These are phyloP conservation scores for Carlito syrichta DNA, from an alignment of 2,113 vertebrate species.

Conservation along the genomic window DNA sequence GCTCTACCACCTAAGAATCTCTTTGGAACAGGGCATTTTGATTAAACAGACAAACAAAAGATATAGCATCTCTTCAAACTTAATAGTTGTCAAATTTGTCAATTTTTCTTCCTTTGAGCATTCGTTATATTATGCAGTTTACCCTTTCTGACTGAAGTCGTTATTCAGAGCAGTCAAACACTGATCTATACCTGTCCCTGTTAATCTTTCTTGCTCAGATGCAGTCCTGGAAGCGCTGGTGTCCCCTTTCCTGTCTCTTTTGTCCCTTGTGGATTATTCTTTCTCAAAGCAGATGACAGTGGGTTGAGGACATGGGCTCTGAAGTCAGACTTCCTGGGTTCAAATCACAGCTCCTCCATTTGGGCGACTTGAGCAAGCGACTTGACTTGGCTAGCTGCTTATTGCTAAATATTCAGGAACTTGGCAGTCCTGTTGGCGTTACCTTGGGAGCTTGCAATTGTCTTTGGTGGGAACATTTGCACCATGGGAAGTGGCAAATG, in stretches of 20 bases:
- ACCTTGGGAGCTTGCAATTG: not conserved
- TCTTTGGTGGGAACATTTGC: not conserved
- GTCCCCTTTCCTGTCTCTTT: not conserved
- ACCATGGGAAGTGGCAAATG: not conserved
- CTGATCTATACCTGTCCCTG: too few relatives aligned
- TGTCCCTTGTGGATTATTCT: not conserved
- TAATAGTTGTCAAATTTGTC: not conserved
- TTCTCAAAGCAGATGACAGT: not conserved
- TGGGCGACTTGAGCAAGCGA: not conserved
- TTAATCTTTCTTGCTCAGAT: not conserved
- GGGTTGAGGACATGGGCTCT: not conserved
- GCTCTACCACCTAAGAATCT: not conserved
- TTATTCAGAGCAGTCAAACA: not conserved
- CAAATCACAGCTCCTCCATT: not conserved
- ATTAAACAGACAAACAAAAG: not conserved
- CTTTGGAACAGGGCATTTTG: not conserved
- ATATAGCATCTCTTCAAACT: not conserved
- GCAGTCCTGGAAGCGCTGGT: not conserved
- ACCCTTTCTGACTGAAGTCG: not conserved
- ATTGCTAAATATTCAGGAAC: not conserved
- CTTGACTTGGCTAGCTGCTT: not conserved
- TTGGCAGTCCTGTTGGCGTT: not conserved
- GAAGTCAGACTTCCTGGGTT: not conserved
- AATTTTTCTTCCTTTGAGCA: not conserved
- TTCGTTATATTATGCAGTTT: not conserved